phyloP scores from a whole-genome alignment of 2,888 invertebrate species.

The Apoderus coryli region DNA sequence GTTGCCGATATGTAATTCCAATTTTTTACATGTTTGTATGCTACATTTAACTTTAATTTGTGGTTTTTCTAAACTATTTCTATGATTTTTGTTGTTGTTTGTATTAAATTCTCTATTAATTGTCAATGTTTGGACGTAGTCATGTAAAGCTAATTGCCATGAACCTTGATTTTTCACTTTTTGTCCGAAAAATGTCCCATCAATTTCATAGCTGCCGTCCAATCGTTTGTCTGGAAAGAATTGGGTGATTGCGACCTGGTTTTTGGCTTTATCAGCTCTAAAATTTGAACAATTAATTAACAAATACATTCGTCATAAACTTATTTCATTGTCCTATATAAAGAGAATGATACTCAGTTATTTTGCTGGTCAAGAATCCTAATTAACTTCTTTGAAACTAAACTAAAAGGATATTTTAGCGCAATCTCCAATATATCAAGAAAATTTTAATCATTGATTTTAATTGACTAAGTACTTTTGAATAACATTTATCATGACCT shows the following conservation, averaged over 20 bases:
- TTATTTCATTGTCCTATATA: no score
- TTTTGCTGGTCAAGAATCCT: no score
- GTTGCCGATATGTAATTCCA: conserved; percentile 64
- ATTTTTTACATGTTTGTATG: conserved; percentile 59
- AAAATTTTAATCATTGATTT: no score
- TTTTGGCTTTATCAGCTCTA: conserved; percentile 50
- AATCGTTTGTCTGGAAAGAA: conserved; percentile 70
- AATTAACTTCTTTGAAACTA: no score
- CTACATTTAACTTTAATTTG: conserved; percentile 51
- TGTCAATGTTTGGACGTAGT: conserved; percentile 50
- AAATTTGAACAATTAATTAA: conserved; percentile 19
- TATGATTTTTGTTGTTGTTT: no score
- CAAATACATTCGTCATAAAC: no score
- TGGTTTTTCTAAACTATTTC: conserved; percentile 22
- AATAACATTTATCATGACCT: no score
- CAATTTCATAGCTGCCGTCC: conserved; percentile 50
- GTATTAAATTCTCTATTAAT: no score
- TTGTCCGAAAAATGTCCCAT: conserved; percentile 46
- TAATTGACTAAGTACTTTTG: no score
- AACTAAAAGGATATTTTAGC: no score
- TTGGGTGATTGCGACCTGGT: conserved; percentile 59
- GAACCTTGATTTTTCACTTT: conserved; percentile 48
- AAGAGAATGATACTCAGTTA: no score
- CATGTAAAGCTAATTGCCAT: conserved; percentile 62
- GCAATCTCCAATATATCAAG: no score